Evolutionary conservation across 2,113 vertebrate species (phyloP).

Genomic region (Butorides virescens): DNA sequence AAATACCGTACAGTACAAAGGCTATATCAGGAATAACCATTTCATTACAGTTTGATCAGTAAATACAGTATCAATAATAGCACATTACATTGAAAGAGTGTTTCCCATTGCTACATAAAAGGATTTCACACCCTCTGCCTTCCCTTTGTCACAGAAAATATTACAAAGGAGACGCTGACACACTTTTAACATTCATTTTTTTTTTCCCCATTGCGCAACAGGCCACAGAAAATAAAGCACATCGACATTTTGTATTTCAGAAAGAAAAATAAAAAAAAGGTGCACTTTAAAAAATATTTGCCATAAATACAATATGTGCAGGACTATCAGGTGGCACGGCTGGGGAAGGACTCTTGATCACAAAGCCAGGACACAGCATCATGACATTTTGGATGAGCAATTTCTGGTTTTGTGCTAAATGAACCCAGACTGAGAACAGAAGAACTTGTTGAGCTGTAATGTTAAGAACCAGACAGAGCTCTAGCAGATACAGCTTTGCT

Average conservation of each 20-base stretch:
- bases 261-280: not conserved
- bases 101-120: conserved; percentile 8
- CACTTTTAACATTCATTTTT: conserved; percentile 10
- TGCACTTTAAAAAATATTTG: conserved; percentile 19
- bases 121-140: not conserved
- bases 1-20: conserved; percentile 58
- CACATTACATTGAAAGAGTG: not conserved
- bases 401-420: not conserved
- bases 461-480: not conserved
- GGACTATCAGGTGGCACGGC: not conserved
- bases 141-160: conserved; percentile 26
- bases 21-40: conserved; percentile 26
- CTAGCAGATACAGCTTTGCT: not conserved
- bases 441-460: not conserved
- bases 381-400: not conserved
- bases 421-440: not conserved
- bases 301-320: conserved; percentile 20
- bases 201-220: not conserved
- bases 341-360: not conserved
- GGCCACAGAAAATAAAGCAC: conserved; percentile 56
- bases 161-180: not conserved
- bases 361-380: conserved; percentile 19
- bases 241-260: not conserved
- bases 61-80: conserved; percentile 41
- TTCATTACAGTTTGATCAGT: conserved; percentile 38